A percentile compares a stretch with the other conserved stretches of the same genome.
These are phyloP conservation scores for Ennomos fuscantarius DNA, from an alignment of 2,888 invertebrate species.

Conservation along the genomic window DNA sequence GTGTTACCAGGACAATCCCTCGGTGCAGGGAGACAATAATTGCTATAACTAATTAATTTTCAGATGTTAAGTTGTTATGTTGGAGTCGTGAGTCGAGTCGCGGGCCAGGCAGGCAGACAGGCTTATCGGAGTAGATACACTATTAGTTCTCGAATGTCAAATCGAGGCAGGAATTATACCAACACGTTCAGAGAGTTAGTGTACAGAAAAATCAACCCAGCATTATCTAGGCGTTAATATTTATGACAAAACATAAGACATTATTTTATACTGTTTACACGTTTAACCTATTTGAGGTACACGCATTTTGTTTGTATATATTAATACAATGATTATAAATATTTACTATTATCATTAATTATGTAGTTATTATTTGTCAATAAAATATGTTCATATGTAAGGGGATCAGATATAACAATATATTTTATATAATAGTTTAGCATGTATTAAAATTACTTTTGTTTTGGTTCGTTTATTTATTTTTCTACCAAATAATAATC, in stretches of 20 bases:
- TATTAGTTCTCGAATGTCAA: slow-evolving; percentile 47
- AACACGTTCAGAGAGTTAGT: slow-evolving; percentile 9
- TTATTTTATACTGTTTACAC: background rate
- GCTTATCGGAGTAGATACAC: slow-evolving; percentile 47
- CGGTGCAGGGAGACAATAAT: slow-evolving; percentile 47
- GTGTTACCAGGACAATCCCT: slow-evolving; percentile 8
- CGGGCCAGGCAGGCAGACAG: slow-evolving; percentile 56
- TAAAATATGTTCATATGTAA: slow-evolving; percentile 7
- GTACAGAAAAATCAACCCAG: slow-evolving; percentile 2
- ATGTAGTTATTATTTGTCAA: background rate
- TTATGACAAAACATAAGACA: background rate
- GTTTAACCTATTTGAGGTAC: slow-evolving; percentile 11
- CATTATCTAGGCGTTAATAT: slow-evolving; percentile 1
- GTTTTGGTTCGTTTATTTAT: slow-evolving; percentile 25
- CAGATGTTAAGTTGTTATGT: slow-evolving; percentile 64
- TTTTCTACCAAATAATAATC: background rate
- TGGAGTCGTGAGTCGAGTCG: slow-evolving; percentile 62
- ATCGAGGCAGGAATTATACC: slow-evolving; percentile 24
- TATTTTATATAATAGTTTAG: background rate
- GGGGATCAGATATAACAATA: slow-evolving; percentile 12
- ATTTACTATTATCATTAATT: slow-evolving; percentile 1
- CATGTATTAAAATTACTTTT: slow-evolving; percentile 18
- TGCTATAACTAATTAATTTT: slow-evolving; percentile 66
- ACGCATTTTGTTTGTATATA: slow-evolving; percentile 8
- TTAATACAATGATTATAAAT: background rate